phyloP scores from a whole-genome alignment of 2,113 vertebrate genomes.

The Acrocephalus arundinaceus region DNA sequence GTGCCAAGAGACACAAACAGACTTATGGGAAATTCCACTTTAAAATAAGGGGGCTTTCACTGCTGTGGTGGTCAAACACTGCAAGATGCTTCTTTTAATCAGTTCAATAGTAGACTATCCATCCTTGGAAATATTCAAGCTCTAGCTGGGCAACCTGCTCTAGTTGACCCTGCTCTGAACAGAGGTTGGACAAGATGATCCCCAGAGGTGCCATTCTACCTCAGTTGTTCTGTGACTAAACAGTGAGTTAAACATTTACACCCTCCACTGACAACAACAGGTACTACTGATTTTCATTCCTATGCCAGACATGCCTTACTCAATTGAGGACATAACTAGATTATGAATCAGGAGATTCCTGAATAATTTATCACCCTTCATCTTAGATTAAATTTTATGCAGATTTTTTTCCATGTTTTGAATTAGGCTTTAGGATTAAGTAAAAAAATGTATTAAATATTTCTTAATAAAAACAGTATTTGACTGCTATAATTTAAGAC shows the following conservation, averaged over 20 bases:
- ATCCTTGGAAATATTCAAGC: neutral
- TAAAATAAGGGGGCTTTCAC: neutral
- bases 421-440: neutral
- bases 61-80: neutral
- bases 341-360: neutral
- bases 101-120: neutral
- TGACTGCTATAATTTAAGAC: neutral
- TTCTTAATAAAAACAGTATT: neutral
- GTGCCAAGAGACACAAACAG: neutral
- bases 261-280: neutral
- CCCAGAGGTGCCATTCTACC: neutral
- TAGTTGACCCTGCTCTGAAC: neutral
- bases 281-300: neutral
- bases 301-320: neutral
- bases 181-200: neutral
- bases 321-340: neutral
- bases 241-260: neutral
- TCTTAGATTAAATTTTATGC: neutral
- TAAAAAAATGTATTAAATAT: fast-evolving
- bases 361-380: neutral
- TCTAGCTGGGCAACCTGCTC: neutral
- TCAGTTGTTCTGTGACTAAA: neutral
- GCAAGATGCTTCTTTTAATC: neutral
- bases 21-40: neutral
- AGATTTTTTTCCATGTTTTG: neutral